Evolutionary conservation across 2,888 invertebrate species (phyloP).

Genomic region (Thelaira solivaga): DNA sequence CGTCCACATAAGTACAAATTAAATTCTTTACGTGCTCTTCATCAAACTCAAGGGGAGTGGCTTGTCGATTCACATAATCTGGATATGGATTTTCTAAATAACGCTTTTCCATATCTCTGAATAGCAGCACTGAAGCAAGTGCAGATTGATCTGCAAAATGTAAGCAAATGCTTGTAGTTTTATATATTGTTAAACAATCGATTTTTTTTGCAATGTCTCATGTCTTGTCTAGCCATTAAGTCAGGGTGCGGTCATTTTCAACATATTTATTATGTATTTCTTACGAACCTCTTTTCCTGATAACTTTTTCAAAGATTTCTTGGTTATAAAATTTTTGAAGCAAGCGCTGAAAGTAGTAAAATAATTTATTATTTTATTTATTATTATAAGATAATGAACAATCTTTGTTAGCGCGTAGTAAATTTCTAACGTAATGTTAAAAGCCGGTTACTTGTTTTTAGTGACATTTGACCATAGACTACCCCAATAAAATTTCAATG

Average conservation of each 20-base stretch:
- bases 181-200: slow-evolving; percentile 27
- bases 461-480: slow-evolving; percentile 26
- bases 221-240: slow-evolving; percentile 41
- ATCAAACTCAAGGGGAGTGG: slow-evolving; percentile 69
- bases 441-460: slow-evolving; percentile 42
- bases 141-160: background rate
- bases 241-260: slow-evolving; percentile 56
- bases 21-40: slow-evolving; percentile 73
- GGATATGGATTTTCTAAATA: slow-evolving; percentile 75
- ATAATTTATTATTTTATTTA: background rate
- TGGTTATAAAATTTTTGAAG: background rate
- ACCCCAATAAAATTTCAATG: slow-evolving; percentile 29
- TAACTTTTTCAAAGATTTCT: background rate
- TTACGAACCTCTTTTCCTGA: slow-evolving; percentile 23
- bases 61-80: slow-evolving; percentile 70
- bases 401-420: background rate
- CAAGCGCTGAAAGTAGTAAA: slow-evolving; percentile 33
- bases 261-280: background rate
- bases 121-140: background rate
- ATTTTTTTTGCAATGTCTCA: slow-evolving; percentile 39
- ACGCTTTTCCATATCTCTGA: slow-evolving; percentile 72
- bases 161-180: background rate
- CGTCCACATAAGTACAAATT: slow-evolving; percentile 75
- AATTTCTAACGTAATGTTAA: slow-evolving; percentile 7
- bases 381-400: background rate